phyloP scores from a whole-genome alignment of 2,888 invertebrate species.

The Caenorhabditis sinica region DNA sequence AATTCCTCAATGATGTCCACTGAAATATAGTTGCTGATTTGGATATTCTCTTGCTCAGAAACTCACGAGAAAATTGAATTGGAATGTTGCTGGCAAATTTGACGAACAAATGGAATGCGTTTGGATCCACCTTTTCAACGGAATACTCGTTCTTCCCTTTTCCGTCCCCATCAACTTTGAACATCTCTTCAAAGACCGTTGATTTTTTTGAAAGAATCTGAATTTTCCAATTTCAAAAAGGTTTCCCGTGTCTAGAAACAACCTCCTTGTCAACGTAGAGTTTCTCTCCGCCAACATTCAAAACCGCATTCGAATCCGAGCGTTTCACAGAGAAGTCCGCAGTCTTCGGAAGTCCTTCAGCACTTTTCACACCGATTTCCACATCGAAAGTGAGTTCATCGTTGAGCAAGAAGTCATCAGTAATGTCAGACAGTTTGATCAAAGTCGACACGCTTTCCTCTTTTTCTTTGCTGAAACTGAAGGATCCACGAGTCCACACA shows the following conservation, averaged over 20 bases:
- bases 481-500: not conserved
- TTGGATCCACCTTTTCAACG: slow-evolving; percentile 17
- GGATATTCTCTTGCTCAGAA: not conserved
- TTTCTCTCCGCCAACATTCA: slow-evolving; percentile 11
- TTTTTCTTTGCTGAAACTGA: not conserved
- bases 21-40: slow-evolving; percentile 8
- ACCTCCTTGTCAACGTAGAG: slow-evolving; percentile 16
- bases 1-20: slow-evolving; percentile 24
- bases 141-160: slow-evolving; percentile 6
- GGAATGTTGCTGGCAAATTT: slow-evolving; percentile 10
- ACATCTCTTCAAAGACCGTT: slow-evolving; percentile 1
- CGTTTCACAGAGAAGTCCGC: slow-evolving; percentile 12
- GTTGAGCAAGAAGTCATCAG: slow-evolving; percentile 19
- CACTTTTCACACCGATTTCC: slow-evolving; percentile 35
- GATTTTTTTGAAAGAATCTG: slow-evolving; percentile 20
- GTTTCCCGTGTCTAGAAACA: too few relatives aligned
- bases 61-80: slow-evolving; percentile 3
- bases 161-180: not conserved
- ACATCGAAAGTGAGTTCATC: slow-evolving; percentile 32
- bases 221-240: too few relatives aligned
- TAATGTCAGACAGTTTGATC: not conserved
- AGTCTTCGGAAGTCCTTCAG: not conserved
- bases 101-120: slow-evolving; percentile 14
- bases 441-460: not conserved
- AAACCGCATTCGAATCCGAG: not conserved